Percentiles rank a stretch among this genome's conserved stretches.
Evolutionary conservation across 1,140 invertebrate genomes (phyloP).

Genomic region (Drosophila micromelanica): DNA sequence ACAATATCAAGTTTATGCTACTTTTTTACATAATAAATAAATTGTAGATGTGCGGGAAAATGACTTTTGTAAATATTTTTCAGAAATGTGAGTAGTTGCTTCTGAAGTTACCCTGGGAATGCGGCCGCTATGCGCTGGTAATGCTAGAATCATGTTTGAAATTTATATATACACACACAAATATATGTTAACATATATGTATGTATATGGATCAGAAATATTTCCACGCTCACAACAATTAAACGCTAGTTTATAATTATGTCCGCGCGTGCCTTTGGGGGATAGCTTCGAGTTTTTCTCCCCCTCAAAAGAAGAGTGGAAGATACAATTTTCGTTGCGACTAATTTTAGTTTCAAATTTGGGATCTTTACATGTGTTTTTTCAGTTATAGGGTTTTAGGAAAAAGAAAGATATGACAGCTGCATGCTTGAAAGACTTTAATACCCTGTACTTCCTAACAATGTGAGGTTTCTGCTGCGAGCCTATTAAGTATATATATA

Average conservation of each 20-base stretch:
- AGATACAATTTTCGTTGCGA: slow-evolving; percentile 22
- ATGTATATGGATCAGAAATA: slow-evolving; percentile 7
- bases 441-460: background rate
- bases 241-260: slow-evolving; percentile 58
- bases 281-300: background rate
- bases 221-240: slow-evolving; percentile 49
- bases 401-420: slow-evolving; percentile 35
- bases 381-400: background rate
- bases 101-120: no score
- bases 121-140: no score
- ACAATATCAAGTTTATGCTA: no score
- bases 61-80: no score
- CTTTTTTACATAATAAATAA: no score
- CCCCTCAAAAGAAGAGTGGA: background rate
- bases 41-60: background rate
- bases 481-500: no score
- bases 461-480: no score
- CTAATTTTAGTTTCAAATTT: slow-evolving; percentile 64
- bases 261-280: slow-evolving; percentile 42
- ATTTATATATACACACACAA: background rate
- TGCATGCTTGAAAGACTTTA: background rate
- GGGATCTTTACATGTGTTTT: slow-evolving; percentile 10
- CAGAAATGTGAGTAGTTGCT: no score
- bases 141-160: no score
- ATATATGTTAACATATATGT: background rate